phyloP scores from a whole-genome alignment of 2,888 invertebrate genomes.

The Siphonodentalium dalli region DNA sequence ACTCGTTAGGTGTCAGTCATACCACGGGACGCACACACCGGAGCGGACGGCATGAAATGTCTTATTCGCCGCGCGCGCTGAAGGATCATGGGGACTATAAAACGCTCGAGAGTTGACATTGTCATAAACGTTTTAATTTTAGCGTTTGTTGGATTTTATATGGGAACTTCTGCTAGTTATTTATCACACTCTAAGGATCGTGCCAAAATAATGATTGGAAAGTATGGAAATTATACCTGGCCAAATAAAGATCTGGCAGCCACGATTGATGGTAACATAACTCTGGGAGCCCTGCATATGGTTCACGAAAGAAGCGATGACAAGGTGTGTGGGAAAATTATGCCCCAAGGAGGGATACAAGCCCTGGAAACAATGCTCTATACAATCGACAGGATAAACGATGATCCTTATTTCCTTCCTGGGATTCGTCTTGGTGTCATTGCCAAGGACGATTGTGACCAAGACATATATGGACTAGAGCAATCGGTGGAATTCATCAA shows the following conservation, averaged over 20 bases:
- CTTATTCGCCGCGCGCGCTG: too few species aligned
- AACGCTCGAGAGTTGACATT: too few species aligned
- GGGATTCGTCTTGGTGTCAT: slow-evolving; percentile 85
- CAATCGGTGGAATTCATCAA: slow-evolving; percentile 96
- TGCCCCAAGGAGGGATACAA: slow-evolving; percentile 84
- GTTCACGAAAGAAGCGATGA: slow-evolving; percentile 85
- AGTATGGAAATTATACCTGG: slow-evolving; percentile 56
- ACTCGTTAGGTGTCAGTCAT: too few species aligned
- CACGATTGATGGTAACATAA: slow-evolving; percentile 85
- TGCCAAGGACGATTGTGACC: slow-evolving; percentile 92
- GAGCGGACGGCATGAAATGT: too few species aligned
- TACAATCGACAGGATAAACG: slow-evolving; percentile 80
- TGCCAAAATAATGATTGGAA: too few species aligned
- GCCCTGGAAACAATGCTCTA: slow-evolving; percentile 92
- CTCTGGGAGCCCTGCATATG: slow-evolving; percentile 93
- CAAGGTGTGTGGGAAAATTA: slow-evolving; percentile 88
- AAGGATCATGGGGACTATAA: too few species aligned
- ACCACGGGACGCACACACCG: too few species aligned
- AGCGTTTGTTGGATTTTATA: too few species aligned
- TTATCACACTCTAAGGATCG: too few species aligned
- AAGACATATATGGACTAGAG: slow-evolving; percentile 92
- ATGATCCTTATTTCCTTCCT: slow-evolving; percentile 72
- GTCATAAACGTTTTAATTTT: too few species aligned
- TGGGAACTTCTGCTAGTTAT: too few species aligned
- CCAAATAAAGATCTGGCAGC: slow-evolving; percentile 71